Evolutionary conservation across 1,140 invertebrate species (phyloP), one percentile per base, ranked within the genome.

Genomic region (Spodoptera frugiperda): DNA sequence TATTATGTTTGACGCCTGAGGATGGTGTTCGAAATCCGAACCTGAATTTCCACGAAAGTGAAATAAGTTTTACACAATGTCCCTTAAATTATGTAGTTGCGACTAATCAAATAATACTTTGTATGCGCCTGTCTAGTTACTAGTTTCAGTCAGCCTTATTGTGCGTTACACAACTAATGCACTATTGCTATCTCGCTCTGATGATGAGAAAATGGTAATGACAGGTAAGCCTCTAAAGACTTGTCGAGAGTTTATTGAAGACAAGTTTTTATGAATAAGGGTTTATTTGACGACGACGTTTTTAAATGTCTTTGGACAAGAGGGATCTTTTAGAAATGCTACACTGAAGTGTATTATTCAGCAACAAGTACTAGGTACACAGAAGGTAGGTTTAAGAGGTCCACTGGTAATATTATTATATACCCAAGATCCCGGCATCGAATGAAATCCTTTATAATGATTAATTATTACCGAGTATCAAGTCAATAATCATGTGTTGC

Each of bases 1-100:
- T 72, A 39, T 39, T 39, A 33, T 63, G 39, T 55, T 17, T 14
- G 49, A 76, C 53, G 30, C 11, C n/a, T 61, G 6, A n/a, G 46
- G 19, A 17, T 76, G 48, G 59, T 75, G 55, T 59, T 81, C 76
- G 17, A 44, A 74, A 78, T 65, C 54, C n/a, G 49, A 77, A 77
- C 57, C 59, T 39, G 63, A 76, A 49, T 79, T 74, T 80, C 73
- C 76, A 77, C 17, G 73, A 80, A 80, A 82, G 81, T 80, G 78
- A 78, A 79, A 68, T 80, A 82, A 76, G 33, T 53, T 73, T 67
- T 65, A 63, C 21, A 77, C 19, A 54, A 12, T 55, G 33, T 57
- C 11, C 54, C 17, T 44, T 61, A 33, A 30, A 2, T 25, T 61
- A 39, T 59, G 25, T 25, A 48, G 12, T 67, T 48, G 19, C 19